Conservation (phyloP, 2,113 vertebrate species). For the Centrocercus urophasianus region DNA sequence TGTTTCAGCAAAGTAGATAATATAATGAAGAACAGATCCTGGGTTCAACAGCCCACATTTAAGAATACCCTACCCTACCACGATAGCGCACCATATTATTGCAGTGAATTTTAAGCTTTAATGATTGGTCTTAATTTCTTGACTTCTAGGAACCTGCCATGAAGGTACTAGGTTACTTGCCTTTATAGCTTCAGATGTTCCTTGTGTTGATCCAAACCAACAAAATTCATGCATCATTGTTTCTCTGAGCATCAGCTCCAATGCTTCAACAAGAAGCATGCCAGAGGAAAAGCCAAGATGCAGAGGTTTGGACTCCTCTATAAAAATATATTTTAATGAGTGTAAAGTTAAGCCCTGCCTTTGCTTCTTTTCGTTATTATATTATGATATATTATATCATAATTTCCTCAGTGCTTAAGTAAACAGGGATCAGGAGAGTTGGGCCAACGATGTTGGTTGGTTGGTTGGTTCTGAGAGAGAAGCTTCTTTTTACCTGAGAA, state of each 20-base stretch:
- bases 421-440: neutral
- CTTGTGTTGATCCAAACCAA: neutral
- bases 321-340: neutral
- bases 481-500: neutral
- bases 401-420: neutral
- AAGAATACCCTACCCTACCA: neutral
- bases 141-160: neutral
- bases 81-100: neutral
- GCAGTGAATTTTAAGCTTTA: neutral
- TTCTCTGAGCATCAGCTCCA: neutral
- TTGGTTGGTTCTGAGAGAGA: neutral
- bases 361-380: neutral
- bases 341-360: rapidly evolving
- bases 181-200: neutral
- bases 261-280: neutral
- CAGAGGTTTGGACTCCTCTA: neutral
- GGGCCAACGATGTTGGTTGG: neutral
- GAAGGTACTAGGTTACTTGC: neutral
- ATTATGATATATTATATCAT: neutral
- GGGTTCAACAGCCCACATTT: neutral
- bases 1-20: neutral
- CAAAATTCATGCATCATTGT: neutral
- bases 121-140: neutral
- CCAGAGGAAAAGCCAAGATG: neutral
- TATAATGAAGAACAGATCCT: neutral